phyloP scores from a whole-genome alignment of 2,797 vertebrate species.

The Sebastes steindachneri region DNA sequence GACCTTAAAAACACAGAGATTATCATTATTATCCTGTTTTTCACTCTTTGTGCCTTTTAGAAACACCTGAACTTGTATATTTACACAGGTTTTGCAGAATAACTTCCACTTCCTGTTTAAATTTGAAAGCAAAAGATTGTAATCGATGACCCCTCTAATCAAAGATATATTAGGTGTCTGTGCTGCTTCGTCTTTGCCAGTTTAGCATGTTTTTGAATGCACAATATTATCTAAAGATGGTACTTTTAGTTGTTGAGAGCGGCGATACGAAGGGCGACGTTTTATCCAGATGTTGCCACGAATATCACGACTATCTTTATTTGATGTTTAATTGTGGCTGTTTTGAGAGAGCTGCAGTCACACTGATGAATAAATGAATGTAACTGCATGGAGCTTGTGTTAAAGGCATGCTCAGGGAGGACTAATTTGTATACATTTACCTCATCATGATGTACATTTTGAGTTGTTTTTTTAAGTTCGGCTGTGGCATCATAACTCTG shows the following conservation, averaged over 20 bases:
- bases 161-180: background rate
- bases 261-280: background rate
- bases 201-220: constrained; percentile 43
- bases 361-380: background rate
- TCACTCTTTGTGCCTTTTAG: constrained; percentile 48
- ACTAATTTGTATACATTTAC: constrained; percentile 18
- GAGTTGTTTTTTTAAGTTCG: background rate
- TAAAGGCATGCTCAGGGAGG: constrained; percentile 63
- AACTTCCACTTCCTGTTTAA: background rate
- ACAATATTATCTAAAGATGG: background rate
- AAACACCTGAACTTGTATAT: background rate
- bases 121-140: background rate
- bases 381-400: constrained; percentile 62
- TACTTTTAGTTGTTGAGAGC: background rate
- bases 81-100: background rate
- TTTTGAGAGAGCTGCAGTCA: background rate
- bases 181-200: constrained; percentile 12
- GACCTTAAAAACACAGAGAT: background rate
- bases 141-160: background rate
- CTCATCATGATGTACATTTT: constrained; percentile 20
- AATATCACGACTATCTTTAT: background rate
- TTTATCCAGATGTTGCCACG: background rate
- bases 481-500: constrained; percentile 26
- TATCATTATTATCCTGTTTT: background rate
- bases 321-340: background rate